Percentiles rank a stretch among this genome's conserved stretches.
These are phyloP conservation scores for Todus mexicanus DNA, from an alignment of 2,797 vertebrate species.

Conservation along the genomic window DNA sequence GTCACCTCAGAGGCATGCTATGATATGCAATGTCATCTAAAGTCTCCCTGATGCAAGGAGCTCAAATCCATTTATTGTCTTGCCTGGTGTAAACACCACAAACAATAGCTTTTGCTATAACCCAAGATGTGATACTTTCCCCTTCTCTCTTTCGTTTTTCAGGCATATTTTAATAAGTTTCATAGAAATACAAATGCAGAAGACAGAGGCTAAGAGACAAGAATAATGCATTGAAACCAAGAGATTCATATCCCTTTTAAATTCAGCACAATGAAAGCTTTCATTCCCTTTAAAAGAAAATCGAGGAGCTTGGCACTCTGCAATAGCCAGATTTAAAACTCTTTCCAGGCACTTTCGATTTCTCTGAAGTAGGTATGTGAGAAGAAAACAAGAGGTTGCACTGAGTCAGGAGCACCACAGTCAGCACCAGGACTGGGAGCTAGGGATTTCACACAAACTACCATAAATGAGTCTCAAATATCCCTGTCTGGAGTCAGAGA, in stretches of 20 bases:
- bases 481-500: neutral
- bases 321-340: neutral
- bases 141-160: neutral
- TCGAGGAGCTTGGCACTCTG: neutral
- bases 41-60: neutral
- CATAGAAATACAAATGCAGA: neutral
- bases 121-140: neutral
- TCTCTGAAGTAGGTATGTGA: neutral
- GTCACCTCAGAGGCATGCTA: neutral
- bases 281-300: neutral
- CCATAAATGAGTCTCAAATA: neutral
- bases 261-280: neutral
- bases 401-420: neutral
- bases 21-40: neutral
- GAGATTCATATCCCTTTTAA: neutral
- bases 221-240: neutral
- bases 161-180: neutral
- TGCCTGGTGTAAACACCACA: neutral
- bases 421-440: neutral
- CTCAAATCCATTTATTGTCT: neutral
- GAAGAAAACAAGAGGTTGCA: neutral
- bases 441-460: neutral
- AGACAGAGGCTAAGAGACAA: neutral
- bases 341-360: neutral
- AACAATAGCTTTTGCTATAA: neutral